phyloP scores from a whole-genome alignment of 2,888 invertebrate genomes.

The Andrena dorsata region DNA sequence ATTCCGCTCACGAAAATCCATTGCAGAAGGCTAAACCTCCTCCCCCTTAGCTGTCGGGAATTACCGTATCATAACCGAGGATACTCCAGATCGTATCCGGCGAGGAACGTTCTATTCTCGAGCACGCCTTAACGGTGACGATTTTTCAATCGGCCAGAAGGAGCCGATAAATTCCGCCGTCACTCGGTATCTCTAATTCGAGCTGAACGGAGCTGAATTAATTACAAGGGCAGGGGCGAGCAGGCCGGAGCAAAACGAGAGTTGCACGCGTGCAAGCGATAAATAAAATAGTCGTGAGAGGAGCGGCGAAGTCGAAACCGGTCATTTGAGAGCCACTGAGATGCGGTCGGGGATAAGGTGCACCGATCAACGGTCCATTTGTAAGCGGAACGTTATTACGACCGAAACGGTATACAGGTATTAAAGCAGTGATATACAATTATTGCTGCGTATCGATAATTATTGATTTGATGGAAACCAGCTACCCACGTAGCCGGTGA shows the following conservation, averaged over 20 bases:
- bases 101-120: neutral
- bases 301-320: conserved; percentile 11
- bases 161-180: conserved; percentile 13
- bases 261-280: conserved; percentile 24
- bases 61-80: neutral
- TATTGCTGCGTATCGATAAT: conserved; percentile 60
- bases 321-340: conserved; percentile 37
- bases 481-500: conserved; percentile 49
- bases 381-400: conserved; percentile 58
- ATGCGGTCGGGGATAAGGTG: conserved; percentile 35
- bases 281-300: conserved; percentile 17
- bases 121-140: neutral
- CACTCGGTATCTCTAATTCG: conserved; percentile 33
- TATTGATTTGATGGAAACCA: conserved; percentile 61
- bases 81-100: neutral
- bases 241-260: conserved; percentile 13
- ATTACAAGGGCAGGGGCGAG: conserved; percentile 25
- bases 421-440: conserved; percentile 57
- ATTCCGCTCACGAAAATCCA: neutral
- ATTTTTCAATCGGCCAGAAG: neutral
- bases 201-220: conserved; percentile 17
- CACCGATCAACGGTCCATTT: conserved; percentile 49
- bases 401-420: conserved; percentile 46
- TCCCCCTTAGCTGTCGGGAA: no score
- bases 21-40: no score